These are phyloP conservation scores for Porites evermanni DNA, from an alignment of 92 coral and sea anemone species.

Conservation along the genomic window DNA sequence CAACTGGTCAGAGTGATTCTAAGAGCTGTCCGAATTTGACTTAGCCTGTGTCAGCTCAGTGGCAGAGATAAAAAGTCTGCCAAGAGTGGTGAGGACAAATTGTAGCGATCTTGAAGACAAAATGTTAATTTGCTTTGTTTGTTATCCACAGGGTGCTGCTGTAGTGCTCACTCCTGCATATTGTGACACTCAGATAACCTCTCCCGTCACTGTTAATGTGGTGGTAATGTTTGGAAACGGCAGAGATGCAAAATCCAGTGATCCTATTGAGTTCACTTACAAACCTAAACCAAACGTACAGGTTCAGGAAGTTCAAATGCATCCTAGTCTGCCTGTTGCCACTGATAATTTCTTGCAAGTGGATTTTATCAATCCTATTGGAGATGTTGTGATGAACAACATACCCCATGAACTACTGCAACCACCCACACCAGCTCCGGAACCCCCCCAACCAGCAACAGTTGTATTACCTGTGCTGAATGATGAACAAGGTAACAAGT, in stretches of 20 bases:
- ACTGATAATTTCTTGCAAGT: slow-evolving; percentile 14
- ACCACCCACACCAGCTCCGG: slow-evolving; percentile 7
- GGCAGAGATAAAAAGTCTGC: background rate
- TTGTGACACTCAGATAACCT: slow-evolving; percentile 80
- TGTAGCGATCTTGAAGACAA: background rate
- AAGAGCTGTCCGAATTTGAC: too few relatives aligned
- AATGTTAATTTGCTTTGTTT: background rate
- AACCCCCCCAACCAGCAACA: slow-evolving; percentile 35
- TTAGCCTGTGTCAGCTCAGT: background rate
- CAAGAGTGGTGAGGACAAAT: background rate
- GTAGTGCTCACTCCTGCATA: slow-evolving; percentile 89
- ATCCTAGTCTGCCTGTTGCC: slow-evolving; percentile 31
- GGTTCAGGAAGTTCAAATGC: slow-evolving; percentile 48
- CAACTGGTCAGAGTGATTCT: too few relatives aligned
- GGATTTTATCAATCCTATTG: slow-evolving; percentile 27
- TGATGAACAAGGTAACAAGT: slow-evolving; percentile 39
- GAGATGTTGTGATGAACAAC: slow-evolving; percentile 31
- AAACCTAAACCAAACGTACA: slow-evolving; percentile 63
- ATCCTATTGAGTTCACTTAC: slow-evolving; percentile 95
- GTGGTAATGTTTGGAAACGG: slow-evolving; percentile 83
- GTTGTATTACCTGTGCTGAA: slow-evolving; percentile 46
- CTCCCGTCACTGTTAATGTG: slow-evolving; percentile 91
- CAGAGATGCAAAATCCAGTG: slow-evolving; percentile 87
- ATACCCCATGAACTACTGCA: slow-evolving; percentile 11
- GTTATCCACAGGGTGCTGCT: slow-evolving; percentile 86